Conservation (phyloP, 2,797 vertebrate species). For the Rhodeus uyekii region DNA sequence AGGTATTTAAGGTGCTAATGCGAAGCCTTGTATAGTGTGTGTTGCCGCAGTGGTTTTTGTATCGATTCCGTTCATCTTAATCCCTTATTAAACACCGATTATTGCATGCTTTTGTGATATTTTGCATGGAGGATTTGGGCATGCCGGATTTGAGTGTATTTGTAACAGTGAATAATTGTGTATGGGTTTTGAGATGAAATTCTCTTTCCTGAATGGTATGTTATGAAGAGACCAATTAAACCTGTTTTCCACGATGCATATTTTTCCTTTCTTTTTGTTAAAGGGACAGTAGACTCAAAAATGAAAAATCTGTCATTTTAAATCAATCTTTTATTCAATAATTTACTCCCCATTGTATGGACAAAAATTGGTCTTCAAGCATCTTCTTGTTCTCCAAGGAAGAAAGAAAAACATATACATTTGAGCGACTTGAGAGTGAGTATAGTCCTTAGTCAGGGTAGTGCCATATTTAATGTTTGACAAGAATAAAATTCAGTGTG, state of each 20-base stretch:
- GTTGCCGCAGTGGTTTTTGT: not conserved
- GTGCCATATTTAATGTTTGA: not conserved
- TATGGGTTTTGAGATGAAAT: not conserved
- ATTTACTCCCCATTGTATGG: not conserved
- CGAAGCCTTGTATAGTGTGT: not conserved
- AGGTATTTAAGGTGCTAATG: constrained; percentile 37
- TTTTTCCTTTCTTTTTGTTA: not conserved
- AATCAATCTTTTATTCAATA: not conserved
- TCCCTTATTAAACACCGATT: not conserved
- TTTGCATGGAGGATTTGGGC: not conserved
- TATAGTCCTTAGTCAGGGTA: not conserved
- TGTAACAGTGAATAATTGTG: constrained; percentile 8
- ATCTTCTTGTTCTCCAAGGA: not conserved
- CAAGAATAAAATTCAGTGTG: not conserved
- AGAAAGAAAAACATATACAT: not conserved
- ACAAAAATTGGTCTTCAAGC: not conserved
- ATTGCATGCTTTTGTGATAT: not conserved
- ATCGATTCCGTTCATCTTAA: not conserved
- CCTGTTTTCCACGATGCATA: not conserved
- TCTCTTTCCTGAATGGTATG: constrained; percentile 4
- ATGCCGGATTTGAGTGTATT: not conserved
- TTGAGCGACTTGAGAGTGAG: not conserved
- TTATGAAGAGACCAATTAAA: not conserved
- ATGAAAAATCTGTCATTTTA: not conserved
- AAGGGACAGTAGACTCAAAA: not conserved